Base-by-base conservation (phyloP, 2,797 vertebrate genomes). In the Falco peregrinus region DNA sequence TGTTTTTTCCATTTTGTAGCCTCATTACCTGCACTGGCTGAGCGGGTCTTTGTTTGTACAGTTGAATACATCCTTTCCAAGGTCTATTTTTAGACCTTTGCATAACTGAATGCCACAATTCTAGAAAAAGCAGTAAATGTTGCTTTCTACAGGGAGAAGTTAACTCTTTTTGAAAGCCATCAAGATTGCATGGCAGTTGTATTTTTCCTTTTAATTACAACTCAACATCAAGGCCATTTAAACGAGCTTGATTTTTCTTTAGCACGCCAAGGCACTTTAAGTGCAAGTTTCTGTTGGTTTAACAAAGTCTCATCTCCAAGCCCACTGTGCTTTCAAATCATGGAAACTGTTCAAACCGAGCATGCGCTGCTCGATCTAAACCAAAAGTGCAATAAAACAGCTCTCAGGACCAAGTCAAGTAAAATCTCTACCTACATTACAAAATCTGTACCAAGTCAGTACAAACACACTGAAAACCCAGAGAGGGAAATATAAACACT, bases 21-120 rank as follows among this genome's bases (percentile, higher is more conserved):
- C 94, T 96, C 94, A 65, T 93, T 96, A 96, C 96, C 96, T 97
- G 91, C 89, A 9, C 3, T 86, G 92, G 59, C 95, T 28, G 63
- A 87, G 96, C 73, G 5, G 87, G 95, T 39, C 91, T 95, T 93
- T 96, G 95, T 97, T 97, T 96, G 94, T 53, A 67, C 93, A 96
- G 94, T 79, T 84, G 88, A 96, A 93, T 35, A 92, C 95, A 97
- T 96, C 96, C 96, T 97, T 96, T 80, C 96, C 95, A 94, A 96
- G 82, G 47, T 21, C 70, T 97, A 97, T 96, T 96, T 96, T 96
- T 96, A 97, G 86, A 45, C 75, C 56, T 74, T 41, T 0, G 13
- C 90, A 91, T 75, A 94, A 96, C 87, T 51, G 70, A 96, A 80
- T 8, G 70, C 87, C 96, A 93, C 92, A 84, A 41, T 94, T 95